A percentile compares a stretch with the other conserved stretches of the same genome.
Conservation (phyloP, 2,888 invertebrate genomes). For the Itoplectis maculator region DNA sequence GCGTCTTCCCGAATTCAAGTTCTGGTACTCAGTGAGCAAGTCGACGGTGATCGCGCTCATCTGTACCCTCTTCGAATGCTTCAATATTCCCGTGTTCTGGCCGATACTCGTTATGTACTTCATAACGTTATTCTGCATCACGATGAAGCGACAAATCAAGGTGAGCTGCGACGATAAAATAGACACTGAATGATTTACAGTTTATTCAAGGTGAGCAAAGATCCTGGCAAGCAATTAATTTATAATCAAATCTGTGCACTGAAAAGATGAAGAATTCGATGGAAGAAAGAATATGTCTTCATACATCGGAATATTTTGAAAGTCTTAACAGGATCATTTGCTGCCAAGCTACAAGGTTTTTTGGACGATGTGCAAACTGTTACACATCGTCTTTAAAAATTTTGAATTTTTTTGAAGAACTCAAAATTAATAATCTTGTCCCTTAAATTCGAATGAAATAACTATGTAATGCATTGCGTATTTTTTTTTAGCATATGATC, state of each 20-base stretch:
- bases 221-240: background rate
- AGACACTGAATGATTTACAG: background rate
- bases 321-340: too few species aligned
- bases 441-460: slow-evolving; percentile 17
- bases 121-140: slow-evolving; percentile 98
- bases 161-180: slow-evolving; percentile 85
- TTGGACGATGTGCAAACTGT: too few species aligned
- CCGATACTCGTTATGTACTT: slow-evolving; percentile 99
- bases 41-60: slow-evolving; percentile 95
- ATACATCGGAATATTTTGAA: background rate
- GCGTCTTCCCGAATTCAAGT: slow-evolving; percentile 99
- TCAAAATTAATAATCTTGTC: background rate
- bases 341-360: too few species aligned
- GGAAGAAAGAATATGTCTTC: background rate
- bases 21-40: slow-evolving; percentile 98
- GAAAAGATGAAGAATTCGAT: background rate
- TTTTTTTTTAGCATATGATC: slow-evolving; percentile 97
- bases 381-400: background rate
- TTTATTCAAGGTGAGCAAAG: background rate
- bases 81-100: slow-evolving; percentile 99
- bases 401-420: background rate
- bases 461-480: slow-evolving; percentile 58
- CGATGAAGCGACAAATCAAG: slow-evolving; percentile 99
- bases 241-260: background rate
- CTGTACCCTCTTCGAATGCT: slow-evolving; percentile 98